phyloP scores from a whole-genome alignment of 2,797 vertebrate genomes.

The Rhinophrynus dorsalis region DNA sequence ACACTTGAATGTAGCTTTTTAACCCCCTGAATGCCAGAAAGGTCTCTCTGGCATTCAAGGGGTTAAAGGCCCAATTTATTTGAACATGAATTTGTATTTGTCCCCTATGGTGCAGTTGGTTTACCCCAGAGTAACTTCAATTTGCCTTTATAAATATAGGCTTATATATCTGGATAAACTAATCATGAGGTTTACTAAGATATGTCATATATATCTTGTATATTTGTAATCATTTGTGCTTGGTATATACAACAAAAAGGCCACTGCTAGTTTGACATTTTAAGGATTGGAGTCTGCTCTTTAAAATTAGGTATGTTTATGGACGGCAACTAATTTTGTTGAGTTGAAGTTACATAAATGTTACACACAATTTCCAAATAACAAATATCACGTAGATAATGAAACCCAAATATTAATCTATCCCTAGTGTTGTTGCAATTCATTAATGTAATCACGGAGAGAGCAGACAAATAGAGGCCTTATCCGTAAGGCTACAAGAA shows the following conservation, averaged over 20 bases:
- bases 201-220: constrained; percentile 35
- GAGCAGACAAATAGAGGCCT: not conserved
- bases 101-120: too few species aligned
- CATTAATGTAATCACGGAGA: not conserved
- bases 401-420: constrained; percentile 30
- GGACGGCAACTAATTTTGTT: constrained; percentile 41
- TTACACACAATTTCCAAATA: constrained; percentile 36
- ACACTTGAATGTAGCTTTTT: too few species aligned
- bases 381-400: constrained; percentile 38
- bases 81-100: too few species aligned
- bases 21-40: too few species aligned
- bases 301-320: constrained; percentile 40
- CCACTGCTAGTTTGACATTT: constrained; percentile 36
- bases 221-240: too few species aligned
- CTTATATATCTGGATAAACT: too few species aligned
- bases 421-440: not conserved
- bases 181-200: too few species aligned
- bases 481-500: too few species aligned
- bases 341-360: constrained; percentile 39
- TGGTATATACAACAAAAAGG: constrained; percentile 27
- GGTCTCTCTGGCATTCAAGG: too few species aligned
- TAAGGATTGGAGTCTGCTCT: constrained; percentile 19
- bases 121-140: too few species aligned
- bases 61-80: too few species aligned
- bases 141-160: too few species aligned